phyloP scores from a whole-genome alignment of 2,113 vertebrate species.

The Marmota monax region DNA sequence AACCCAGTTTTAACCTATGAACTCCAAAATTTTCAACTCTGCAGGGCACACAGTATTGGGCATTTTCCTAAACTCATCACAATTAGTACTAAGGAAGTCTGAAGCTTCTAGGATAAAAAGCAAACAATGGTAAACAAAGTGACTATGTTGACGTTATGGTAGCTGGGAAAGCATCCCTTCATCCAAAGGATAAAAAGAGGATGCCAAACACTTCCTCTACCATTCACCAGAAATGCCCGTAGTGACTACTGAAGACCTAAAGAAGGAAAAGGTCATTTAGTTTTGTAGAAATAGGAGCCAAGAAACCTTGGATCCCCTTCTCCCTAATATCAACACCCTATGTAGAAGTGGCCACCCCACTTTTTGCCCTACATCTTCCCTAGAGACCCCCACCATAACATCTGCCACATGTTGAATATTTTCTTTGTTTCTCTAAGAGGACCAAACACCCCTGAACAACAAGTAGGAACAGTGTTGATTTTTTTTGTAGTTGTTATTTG shows the following conservation, averaged over 20 bases:
- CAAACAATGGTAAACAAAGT: neutral
- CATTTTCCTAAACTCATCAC: neutral
- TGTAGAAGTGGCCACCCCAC: neutral
- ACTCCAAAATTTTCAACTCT: too few species aligned
- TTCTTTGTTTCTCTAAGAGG: neutral
- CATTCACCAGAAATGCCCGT: neutral
- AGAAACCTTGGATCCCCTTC: neutral
- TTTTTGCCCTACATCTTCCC: neutral
- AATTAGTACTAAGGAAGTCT: neutral
- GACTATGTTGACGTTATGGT: neutral
- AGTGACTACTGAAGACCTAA: neutral
- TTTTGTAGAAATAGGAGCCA: slow-evolving; percentile 4
- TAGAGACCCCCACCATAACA: neutral
- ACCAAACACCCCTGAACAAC: neutral
- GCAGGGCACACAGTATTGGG: neutral
- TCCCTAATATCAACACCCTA: neutral
- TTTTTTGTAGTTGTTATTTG: too few species aligned
- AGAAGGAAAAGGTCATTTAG: neutral
- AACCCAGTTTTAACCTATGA: neutral
- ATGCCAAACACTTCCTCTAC: neutral
- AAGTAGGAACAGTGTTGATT: neutral
- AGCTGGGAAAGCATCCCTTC: neutral
- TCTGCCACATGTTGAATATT: neutral
- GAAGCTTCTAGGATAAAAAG: neutral
- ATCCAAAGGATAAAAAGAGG: neutral